Evolutionary conservation across 2,113 vertebrate species (phyloP).

Genomic region (Cyprinodon variegatus): DNA sequence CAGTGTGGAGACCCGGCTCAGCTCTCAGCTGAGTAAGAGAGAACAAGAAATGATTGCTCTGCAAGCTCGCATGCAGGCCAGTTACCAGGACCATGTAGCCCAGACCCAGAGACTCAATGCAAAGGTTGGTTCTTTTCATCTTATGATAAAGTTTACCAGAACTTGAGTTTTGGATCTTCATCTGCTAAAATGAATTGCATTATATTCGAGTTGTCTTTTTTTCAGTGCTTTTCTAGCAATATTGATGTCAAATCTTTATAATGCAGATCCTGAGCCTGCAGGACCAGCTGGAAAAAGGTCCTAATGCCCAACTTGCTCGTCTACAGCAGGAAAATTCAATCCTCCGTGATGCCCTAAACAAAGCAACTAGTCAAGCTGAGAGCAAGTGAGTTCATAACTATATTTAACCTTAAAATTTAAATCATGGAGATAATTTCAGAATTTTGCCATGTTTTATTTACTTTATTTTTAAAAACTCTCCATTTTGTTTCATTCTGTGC

Average conservation of each 20-base stretch:
- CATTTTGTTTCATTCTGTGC: slow-evolving; percentile 13
- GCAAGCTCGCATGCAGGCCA: slow-evolving; percentile 93
- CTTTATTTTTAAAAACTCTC: not conserved
- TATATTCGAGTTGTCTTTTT: not conserved
- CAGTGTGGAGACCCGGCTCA: slow-evolving; percentile 84
- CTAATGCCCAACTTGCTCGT: slow-evolving; percentile 89
- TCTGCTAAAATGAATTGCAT: not conserved
- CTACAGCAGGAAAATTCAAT: slow-evolving; percentile 97
- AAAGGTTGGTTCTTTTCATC: slow-evolving; percentile 81
- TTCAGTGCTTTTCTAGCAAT: not conserved
- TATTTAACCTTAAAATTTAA: not conserved
- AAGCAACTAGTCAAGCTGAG: slow-evolving; percentile 93
- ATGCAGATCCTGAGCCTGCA: slow-evolving; percentile 86
- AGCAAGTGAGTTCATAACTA: slow-evolving; percentile 87
- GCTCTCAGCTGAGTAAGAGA: slow-evolving; percentile 85
- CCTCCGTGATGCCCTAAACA: slow-evolving; percentile 92
- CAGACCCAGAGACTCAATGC: slow-evolving; percentile 90
- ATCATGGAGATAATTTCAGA: not conserved
- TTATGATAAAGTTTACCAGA: not conserved
- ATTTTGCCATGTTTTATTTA: not conserved
- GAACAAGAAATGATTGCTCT: slow-evolving; percentile 87
- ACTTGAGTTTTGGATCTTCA: not conserved
- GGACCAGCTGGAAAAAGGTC: slow-evolving; percentile 94
- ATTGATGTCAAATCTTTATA: slow-evolving; percentile 1
- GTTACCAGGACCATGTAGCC: slow-evolving; percentile 87